Evolutionary conservation across 2,113 vertebrate species (phyloP).

Genomic region (Stigmatopora nigra): DNA sequence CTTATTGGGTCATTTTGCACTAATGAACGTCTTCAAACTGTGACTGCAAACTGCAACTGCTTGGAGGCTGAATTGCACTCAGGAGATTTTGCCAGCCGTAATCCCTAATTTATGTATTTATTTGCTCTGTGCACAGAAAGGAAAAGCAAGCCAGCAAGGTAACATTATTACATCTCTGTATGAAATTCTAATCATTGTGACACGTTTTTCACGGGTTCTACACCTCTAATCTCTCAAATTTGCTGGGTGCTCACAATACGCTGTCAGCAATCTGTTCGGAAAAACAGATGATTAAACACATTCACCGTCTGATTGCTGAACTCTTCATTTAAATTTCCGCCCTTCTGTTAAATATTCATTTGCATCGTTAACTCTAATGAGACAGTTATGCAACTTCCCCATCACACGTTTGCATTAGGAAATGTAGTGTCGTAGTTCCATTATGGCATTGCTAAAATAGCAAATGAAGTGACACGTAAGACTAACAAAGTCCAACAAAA

Average conservation of each 20-base stretch:
- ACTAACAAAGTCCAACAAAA: too few relatives aligned
- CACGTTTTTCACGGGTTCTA: not conserved
- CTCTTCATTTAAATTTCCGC: not conserved
- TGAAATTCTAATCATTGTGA: not conserved
- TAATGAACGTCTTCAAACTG: conserved; percentile 10
- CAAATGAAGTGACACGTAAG: too few relatives aligned
- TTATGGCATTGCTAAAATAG: too few relatives aligned
- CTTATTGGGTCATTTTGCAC: conserved; percentile 14
- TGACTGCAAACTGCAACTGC: conserved; percentile 14
- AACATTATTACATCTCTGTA: conserved; percentile 8
- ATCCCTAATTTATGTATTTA: conserved; percentile 6
- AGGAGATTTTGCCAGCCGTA: conserved; percentile 1
- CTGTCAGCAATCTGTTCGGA: not conserved
- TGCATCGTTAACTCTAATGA: not conserved
- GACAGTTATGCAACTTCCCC: not conserved
- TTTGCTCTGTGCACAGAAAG: conserved; percentile 2
- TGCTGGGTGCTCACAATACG: not conserved
- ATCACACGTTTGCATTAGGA: not conserved
- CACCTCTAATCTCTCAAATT: not conserved
- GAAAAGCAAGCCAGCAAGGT: conserved; percentile 6
- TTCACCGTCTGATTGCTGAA: not conserved
- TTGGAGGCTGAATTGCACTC: conserved; percentile 6
- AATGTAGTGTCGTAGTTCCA: too few relatives aligned
- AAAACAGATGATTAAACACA: not conserved
- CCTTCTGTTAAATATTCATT: not conserved